Conservation (phyloP, 2,888 invertebrate genomes). For the Meandrusa payeni region DNA sequence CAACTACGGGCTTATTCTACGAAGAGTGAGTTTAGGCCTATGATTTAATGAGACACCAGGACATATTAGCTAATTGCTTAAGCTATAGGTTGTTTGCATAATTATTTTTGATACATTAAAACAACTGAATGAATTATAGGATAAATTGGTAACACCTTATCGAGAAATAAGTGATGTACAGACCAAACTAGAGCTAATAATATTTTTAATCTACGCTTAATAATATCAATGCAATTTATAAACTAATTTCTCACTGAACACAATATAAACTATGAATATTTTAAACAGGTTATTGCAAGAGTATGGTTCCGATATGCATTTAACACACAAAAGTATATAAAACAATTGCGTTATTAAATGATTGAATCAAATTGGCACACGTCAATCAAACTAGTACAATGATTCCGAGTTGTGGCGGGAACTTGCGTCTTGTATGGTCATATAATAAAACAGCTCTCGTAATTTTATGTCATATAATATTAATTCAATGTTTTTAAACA, state of each 20-base stretch:
- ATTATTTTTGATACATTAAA: neutral
- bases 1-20: constrained; percentile 71
- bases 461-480: too few species aligned
- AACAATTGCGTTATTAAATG: too few species aligned
- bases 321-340: constrained; percentile 22
- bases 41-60: constrained; percentile 34
- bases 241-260: constrained; percentile 69
- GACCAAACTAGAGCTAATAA: constrained; percentile 44
- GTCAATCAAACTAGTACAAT: too few species aligned
- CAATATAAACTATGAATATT: constrained; percentile 36
- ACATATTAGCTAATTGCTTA: constrained; percentile 20
- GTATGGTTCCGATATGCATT: neutral
- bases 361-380: too few species aligned
- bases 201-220: constrained; percentile 47
- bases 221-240: constrained; percentile 53
- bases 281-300: neutral
- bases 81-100: constrained; percentile 5
- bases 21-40: constrained; percentile 69
- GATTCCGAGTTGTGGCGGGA: too few species aligned
- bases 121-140: too few species aligned
- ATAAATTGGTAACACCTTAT: constrained; percentile 21
- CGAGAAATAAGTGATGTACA: constrained; percentile 36
- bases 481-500: too few species aligned
- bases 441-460: too few species aligned
- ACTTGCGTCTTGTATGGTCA: too few species aligned